Evolutionary conservation across 1,140 invertebrate species (phyloP).

Genomic region (Chionoecetes opilio): DNA sequence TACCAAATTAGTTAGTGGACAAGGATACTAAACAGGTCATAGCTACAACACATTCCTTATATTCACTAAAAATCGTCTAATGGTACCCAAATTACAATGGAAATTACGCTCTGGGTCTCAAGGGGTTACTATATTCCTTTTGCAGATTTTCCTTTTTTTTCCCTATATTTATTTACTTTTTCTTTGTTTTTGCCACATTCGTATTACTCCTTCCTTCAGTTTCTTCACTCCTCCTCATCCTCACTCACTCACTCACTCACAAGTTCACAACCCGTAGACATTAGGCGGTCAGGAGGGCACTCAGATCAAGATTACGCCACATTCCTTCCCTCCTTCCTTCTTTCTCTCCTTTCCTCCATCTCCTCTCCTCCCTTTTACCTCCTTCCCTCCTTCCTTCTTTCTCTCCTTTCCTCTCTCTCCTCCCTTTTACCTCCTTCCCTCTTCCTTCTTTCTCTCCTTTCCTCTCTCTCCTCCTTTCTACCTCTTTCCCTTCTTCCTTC

Average conservation of each 20-base stretch:
- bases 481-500: background rate
- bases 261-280: background rate
- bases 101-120: too few species aligned
- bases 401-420: background rate
- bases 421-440: background rate
- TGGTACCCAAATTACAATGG: too few species aligned
- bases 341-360: background rate
- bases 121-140: too few species aligned
- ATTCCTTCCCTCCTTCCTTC: background rate
- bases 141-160: too few species aligned
- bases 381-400: background rate
- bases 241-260: conserved; percentile 25
- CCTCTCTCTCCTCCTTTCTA: background rate
- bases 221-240: background rate
- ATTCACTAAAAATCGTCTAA: too few species aligned
- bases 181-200: too few species aligned
- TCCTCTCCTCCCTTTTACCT: background rate
- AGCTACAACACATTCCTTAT: too few species aligned
- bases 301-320: background rate
- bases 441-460: background rate
- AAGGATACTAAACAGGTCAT: too few species aligned
- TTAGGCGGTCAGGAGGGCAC: background rate
- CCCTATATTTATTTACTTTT: too few species aligned
- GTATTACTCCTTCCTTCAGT: too few species aligned
- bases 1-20: too few species aligned